Conservation (phyloP, 1,140 invertebrate species). For the Thaumetopoea pityocampa region DNA sequence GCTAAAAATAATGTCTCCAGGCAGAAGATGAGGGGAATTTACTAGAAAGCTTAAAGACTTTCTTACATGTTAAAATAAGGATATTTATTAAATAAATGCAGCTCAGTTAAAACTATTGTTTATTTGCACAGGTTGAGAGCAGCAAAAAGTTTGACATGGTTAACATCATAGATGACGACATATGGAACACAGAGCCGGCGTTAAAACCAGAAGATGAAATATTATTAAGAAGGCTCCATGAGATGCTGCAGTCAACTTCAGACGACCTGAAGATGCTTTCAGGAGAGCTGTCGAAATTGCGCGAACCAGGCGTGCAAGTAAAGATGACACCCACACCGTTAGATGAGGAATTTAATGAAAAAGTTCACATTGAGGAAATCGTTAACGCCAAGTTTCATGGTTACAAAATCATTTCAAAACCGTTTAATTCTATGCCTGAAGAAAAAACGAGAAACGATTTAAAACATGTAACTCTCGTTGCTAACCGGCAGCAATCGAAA, state of each 20-base stretch:
- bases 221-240: slow-evolving; percentile 56
- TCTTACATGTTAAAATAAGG: no score
- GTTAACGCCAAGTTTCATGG: slow-evolving; percentile 70
- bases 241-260: slow-evolving; percentile 66
- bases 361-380: slow-evolving; percentile 66
- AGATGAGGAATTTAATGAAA: slow-evolving; percentile 70
- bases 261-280: slow-evolving; percentile 65
- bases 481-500: slow-evolving; percentile 28
- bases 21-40: no score
- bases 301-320: slow-evolving; percentile 44
- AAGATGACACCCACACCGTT: slow-evolving; percentile 52
- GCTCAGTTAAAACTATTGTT: slow-evolving; percentile 3
- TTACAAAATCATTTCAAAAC: slow-evolving; percentile 48
- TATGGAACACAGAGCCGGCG: slow-evolving; percentile 58
- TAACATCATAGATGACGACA: slow-evolving; percentile 60
- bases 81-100: no score
- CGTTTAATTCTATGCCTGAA: slow-evolving; percentile 10
- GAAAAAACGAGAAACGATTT: slow-evolving; percentile 18
- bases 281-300: slow-evolving; percentile 47
- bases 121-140: slow-evolving; percentile 57
- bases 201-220: slow-evolving; percentile 64
- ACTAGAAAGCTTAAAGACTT: no score
- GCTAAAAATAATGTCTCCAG: no score
- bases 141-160: slow-evolving; percentile 62
- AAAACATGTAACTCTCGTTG: slow-evolving; percentile 19